Conservation (phyloP, 1,140 invertebrate species). For the Rhagoletis pomonella region DNA sequence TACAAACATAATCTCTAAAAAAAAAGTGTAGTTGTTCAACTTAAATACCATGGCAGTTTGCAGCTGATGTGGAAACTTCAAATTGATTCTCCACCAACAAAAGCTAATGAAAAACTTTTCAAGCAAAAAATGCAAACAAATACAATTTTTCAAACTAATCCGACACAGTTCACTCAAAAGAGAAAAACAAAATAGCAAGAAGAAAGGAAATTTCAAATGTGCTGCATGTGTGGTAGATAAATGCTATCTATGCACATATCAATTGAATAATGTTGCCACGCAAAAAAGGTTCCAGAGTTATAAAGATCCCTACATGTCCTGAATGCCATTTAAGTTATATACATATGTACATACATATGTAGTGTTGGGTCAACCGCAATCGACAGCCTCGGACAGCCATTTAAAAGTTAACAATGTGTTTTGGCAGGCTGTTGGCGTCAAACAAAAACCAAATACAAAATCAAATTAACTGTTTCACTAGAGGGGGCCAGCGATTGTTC, state of each 20-base stretch:
- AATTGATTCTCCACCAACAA: constrained; percentile 20
- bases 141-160: constrained; percentile 13
- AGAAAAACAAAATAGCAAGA: neutral
- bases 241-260: neutral
- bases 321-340: neutral
- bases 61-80: constrained; percentile 1
- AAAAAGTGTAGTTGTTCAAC: neutral
- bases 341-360: neutral
- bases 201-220: neutral
- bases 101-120: neutral
- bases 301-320: neutral
- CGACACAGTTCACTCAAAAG: constrained; percentile 6
- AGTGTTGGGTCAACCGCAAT: constrained; percentile 21
- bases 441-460: neutral
- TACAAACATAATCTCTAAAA: no score
- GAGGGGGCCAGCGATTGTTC: neutral
- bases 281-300: neutral
- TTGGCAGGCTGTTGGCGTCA: constrained; percentile 38
- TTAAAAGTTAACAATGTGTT: constrained; percentile 33
- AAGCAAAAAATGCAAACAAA: constrained; percentile 14
- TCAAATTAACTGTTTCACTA: constrained; percentile 27
- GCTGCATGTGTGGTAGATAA: neutral
- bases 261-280: neutral
- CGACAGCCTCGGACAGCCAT: constrained; percentile 15
- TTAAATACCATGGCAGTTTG: neutral